Percentiles rank a stretch among this genome's conserved stretches.
Conservation (phyloP, 2,113 vertebrate genomes). For the Felis catus region F.catus_Fca126_mat1.0 CM031418.1:137651501-137652000, state of each 20-base stretch:
- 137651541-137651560: accelerated
- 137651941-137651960: background rate
- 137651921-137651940: background rate
- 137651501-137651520: background rate
- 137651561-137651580: background rate
- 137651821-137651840: background rate
- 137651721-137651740: background rate
- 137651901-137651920: background rate
- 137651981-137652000: background rate
- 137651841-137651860: background rate
- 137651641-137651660: background rate
- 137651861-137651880: background rate
- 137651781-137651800: background rate
- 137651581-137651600: background rate
- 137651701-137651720: background rate
- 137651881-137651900: background rate
- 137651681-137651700: background rate
- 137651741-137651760: background rate
- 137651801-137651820: background rate
- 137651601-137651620: background rate
- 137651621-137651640: accelerated
- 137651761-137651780: background rate
- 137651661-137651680: background rate
- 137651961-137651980: background rate
- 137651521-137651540: background rate